These are phyloP conservation scores for Clostera curtula DNA, from an alignment of 2,888 invertebrate genomes.

Conservation along the genomic window DNA sequence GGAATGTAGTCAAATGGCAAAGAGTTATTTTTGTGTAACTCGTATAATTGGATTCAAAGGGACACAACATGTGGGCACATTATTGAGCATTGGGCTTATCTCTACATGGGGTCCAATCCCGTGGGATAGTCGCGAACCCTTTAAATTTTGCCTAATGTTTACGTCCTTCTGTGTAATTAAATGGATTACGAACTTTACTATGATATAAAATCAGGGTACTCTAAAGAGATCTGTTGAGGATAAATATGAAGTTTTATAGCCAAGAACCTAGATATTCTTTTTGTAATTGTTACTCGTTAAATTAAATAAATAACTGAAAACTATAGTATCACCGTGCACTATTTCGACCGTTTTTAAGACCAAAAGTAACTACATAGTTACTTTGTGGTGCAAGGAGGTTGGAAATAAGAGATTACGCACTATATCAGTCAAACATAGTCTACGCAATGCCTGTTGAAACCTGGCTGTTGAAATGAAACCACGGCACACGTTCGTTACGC, in stretches of 20 bases:
- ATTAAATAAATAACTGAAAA: too few relatives aligned
- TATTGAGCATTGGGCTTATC: slow-evolving; percentile 54
- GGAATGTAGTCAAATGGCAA: slow-evolving; percentile 12
- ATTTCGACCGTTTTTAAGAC: too few relatives aligned
- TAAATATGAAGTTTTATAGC: too few relatives aligned
- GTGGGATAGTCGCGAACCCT: slow-evolving; percentile 64
- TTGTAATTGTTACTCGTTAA: too few relatives aligned
- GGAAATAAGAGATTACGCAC: slow-evolving; percentile 59
- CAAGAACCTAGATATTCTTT: too few relatives aligned
- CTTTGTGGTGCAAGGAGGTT: slow-evolving; percentile 37
- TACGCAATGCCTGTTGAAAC: slow-evolving; percentile 54
- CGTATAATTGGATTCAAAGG: slow-evolving; percentile 47
- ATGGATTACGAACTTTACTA: slow-evolving; percentile 1
- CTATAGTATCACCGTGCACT: too few relatives aligned
- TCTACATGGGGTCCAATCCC: slow-evolving; percentile 65
- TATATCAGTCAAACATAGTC: slow-evolving; percentile 66
- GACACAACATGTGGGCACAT: slow-evolving; percentile 64
- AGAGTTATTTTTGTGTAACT: slow-evolving; percentile 23
- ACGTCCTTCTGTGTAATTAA: slow-evolving; percentile 12
- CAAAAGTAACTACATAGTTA: slow-evolving; percentile 28
- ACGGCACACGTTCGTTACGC: slow-evolving; percentile 46
- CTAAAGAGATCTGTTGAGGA: too few relatives aligned
- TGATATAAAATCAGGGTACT: too few relatives aligned
- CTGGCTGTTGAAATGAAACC: slow-evolving; percentile 53
- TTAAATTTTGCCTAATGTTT: slow-evolving; percentile 29